These are phyloP conservation scores for Gymnothorax javanicus DNA, from an alignment of 2,797 vertebrate species.

Conservation along the genomic window DNA sequence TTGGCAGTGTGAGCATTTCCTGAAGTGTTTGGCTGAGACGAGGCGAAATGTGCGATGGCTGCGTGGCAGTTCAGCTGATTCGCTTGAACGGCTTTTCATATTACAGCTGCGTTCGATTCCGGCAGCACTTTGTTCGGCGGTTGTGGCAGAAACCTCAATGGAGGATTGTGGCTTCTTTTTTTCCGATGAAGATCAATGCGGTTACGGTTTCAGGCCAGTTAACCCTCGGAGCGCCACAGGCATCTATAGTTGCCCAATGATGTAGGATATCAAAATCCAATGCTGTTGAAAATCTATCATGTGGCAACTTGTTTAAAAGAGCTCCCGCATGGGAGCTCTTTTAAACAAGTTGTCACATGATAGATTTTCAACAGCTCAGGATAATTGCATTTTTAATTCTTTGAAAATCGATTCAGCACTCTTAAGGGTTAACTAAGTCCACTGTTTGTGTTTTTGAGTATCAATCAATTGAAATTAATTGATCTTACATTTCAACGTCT, in stretches of 20 bases:
- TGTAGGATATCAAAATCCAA: too few species aligned
- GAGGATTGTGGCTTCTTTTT: not conserved
- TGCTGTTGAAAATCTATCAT: too few species aligned
- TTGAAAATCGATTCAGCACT: too few species aligned
- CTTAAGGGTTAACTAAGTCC: constrained; percentile 7
- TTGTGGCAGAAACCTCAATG: too few species aligned
- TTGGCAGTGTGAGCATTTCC: not conserved
- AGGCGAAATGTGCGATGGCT: not conserved
- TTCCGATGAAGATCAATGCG: not conserved
- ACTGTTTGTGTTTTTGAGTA: not conserved
- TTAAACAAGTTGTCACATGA: too few species aligned
- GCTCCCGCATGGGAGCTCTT: too few species aligned
- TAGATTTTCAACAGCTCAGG: too few species aligned
- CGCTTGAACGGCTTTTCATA: not conserved
- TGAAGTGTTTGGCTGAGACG: not conserved
- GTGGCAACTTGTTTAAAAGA: too few species aligned
- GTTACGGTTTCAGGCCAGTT: not conserved
- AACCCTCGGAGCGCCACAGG: not conserved
- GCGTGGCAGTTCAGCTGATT: not conserved
- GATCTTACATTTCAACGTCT: constrained; percentile 11
- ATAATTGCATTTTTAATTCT: too few species aligned
- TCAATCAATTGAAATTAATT: not conserved
- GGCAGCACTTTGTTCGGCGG: constrained; percentile 3
- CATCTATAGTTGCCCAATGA: too few species aligned
- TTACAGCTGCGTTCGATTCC: constrained; percentile 19